Evolutionary conservation across 2,888 invertebrate species (phyloP).

Genomic region (Pachliopta kotzebuea): DNA sequence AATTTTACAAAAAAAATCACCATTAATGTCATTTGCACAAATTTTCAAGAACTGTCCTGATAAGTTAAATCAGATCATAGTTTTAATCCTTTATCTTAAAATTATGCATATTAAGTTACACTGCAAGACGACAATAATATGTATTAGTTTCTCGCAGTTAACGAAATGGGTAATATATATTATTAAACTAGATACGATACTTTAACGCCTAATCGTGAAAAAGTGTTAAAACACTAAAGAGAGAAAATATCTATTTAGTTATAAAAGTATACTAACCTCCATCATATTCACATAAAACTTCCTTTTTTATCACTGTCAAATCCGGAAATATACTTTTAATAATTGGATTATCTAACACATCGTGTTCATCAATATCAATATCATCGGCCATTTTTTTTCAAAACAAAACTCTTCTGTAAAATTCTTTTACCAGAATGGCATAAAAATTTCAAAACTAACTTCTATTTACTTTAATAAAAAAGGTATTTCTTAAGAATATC

Average conservation of each 20-base stretch:
- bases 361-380: constrained; percentile 67
- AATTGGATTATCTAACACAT: constrained; percentile 55
- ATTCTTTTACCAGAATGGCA: background rate
- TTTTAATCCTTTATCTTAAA: too few species aligned
- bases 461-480: background rate
- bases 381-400: constrained; percentile 34
- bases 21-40: too few species aligned
- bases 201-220: too few species aligned
- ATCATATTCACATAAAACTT: constrained; percentile 39
- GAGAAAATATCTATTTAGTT: background rate
- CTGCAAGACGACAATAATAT: too few species aligned
- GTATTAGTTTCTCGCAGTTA: too few species aligned
- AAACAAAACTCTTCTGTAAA: background rate
- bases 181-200: too few species aligned
- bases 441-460: constrained; percentile 1
- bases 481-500: background rate
- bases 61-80: too few species aligned
- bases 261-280: constrained; percentile 42
- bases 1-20: too few species aligned
- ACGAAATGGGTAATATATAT: too few species aligned
- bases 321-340: constrained; percentile 58
- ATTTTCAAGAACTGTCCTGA: too few species aligned
- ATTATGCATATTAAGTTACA: too few species aligned
- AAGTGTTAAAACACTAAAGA: background rate
- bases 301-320: constrained; percentile 50